Base-by-base conservation (phyloP, 1,140 invertebrate species). In the Bilobella aurantiaca region DNA sequence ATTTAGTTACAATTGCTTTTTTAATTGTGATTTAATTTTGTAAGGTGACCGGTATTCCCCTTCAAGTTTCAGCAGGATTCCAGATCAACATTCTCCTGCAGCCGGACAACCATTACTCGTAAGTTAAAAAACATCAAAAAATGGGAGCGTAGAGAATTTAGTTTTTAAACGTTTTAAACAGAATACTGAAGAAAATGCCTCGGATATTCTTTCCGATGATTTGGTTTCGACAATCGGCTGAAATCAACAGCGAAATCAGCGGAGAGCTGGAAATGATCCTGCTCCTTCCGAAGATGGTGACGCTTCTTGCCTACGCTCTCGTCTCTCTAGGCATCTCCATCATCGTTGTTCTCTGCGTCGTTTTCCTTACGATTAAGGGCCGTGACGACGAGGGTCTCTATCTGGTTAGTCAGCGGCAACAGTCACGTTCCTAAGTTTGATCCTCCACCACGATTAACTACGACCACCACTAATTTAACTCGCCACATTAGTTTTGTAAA, bases 71-170 rank as follows among this genome's bases (percentile, higher is more conserved):
- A 31, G 88, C 86, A 1, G 80, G 83, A 66, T 76, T 89, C 21
- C 88, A 91, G 78, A 82, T 90, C 46, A 91, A 88, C 75, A 76
- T 90, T 63, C 78, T 86, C 21, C 14, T 88, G 0, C 74, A 85
- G 70, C 80, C 81, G 2, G 78, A 85, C 31, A 31, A 73, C 21
- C 74, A 75, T 1, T 82, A 86, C 21, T 76, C 75, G 87, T 89
- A 81, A 86, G 85, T 64, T 8, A 12, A 28, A 32, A 5, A 32
- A 42, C 32, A 1, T 65, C 8, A 14, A 1, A 58, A 1, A 31
- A 23, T 2, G 14, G 1, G 1, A 29, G 16, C n/a, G 12, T 23
- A 1, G 23, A 21, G 28, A 29, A 53, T 57, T 58, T 37, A 31
- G 23, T 60, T 58, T 61, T 65, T 64, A 47, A 49, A 64, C 28